A percentile compares a stretch with the other conserved stretches of the same genome.
Evolutionary conservation across 92 coral and sea anemone genomes (phyloP).

Genomic region (Actinostola sp.): DNA sequence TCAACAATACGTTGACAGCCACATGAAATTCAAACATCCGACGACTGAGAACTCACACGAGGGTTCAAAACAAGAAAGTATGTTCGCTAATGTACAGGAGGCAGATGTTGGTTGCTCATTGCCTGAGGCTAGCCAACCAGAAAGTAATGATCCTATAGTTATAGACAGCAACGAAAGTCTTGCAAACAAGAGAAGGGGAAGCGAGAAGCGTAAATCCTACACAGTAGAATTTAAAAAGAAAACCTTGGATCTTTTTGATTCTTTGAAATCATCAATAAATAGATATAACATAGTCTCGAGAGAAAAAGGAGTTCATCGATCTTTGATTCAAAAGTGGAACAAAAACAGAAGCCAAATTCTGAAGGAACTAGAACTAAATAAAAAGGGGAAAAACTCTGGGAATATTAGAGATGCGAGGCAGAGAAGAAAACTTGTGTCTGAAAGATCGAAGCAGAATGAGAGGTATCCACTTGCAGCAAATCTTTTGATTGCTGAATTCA

Average conservation of each 20-base stretch:
- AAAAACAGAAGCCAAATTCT: constrained; percentile 35
- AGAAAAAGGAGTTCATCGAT: constrained; percentile 44
- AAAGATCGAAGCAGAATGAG: constrained; percentile 16
- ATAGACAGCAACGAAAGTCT: no score
- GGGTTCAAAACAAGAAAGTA: no score
- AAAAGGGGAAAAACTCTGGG: constrained; percentile 58
- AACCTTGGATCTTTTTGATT: constrained; percentile 52
- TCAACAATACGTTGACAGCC: no score
- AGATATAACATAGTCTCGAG: constrained; percentile 35
- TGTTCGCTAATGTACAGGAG: no score
- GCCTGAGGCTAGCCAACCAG: no score
- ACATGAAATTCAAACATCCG: no score
- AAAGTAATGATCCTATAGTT: no score
- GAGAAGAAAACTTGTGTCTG: constrained; percentile 37
- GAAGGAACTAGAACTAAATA: constrained; percentile 47
- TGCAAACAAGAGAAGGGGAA: constrained; percentile 54
- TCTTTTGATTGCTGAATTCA: constrained; percentile 55
- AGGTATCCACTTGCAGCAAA: constrained; percentile 66
- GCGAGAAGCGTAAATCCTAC: constrained; percentile 54
- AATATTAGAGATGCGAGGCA: constrained; percentile 44
- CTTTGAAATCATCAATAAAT: constrained; percentile 28
- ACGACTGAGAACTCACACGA: no score
- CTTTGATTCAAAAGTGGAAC: constrained; percentile 62
- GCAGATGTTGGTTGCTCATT: no score
- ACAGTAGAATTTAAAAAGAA: constrained; percentile 53